Percentiles rank a stretch among this genome's conserved stretches.
Evolutionary conservation across 2,888 invertebrate species (phyloP).

Genomic region (Leptothorax acervorum): DNA sequence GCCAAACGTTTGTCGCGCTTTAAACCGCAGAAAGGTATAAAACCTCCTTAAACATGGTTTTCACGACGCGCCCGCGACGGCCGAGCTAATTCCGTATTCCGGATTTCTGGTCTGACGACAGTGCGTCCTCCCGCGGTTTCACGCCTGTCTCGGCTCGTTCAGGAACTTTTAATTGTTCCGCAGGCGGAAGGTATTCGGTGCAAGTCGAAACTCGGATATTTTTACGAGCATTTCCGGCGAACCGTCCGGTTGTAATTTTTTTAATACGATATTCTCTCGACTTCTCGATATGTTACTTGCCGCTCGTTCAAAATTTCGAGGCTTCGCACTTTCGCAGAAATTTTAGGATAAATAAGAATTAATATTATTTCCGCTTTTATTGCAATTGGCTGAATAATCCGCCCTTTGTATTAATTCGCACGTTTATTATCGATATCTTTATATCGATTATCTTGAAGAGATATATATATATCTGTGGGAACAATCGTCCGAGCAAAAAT

Average conservation of each 20-base stretch:
- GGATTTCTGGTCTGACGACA: conserved; percentile 83
- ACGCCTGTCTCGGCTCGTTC: conserved; percentile 40
- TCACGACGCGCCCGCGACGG: conserved; percentile 25
- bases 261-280: not conserved
- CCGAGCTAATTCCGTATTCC: conserved; percentile 80
- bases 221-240: conserved; percentile 61
- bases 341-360: not conserved
- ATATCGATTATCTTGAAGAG: conserved; percentile 9
- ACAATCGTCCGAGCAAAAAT: conserved; percentile 30
- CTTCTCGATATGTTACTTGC: conserved; percentile 5
- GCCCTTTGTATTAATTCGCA: not conserved
- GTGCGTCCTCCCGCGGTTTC: conserved; percentile 60
- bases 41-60: conserved; percentile 58
- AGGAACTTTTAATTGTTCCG: conserved; percentile 69
- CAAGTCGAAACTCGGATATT: conserved; percentile 47
- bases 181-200: conserved; percentile 9
- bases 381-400: not conserved
- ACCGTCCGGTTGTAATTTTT: conserved; percentile 28
- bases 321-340: not conserved
- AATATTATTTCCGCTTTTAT: not conserved
- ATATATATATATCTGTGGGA: not conserved
- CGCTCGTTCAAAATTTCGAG: not conserved
- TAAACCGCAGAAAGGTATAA: conserved; percentile 40
- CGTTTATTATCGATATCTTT: not conserved
- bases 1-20: conserved; percentile 6